Percentiles rank a stretch among this genome's conserved stretches.
Evolutionary conservation across 2,113 vertebrate species (phyloP).

Genomic region (Alectura lathami): DNA sequence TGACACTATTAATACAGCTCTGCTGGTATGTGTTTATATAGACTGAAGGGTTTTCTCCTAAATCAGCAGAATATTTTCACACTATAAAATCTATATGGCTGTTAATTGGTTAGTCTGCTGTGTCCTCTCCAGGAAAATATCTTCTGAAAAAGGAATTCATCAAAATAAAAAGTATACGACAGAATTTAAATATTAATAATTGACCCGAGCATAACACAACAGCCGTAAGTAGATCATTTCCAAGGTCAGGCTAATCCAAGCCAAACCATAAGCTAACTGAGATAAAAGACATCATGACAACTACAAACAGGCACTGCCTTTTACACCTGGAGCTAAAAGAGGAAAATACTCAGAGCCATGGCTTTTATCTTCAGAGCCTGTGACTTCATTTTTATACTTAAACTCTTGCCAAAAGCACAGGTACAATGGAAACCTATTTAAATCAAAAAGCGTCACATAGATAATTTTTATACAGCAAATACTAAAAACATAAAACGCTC

Average conservation of each 20-base stretch:
- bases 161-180: neutral
- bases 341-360: neutral
- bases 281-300: constrained; percentile 42
- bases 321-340: neutral
- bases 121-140: neutral
- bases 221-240: constrained; percentile 30
- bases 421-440: neutral
- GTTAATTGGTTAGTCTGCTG: neutral
- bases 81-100: neutral
- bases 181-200: neutral
- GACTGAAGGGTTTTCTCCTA: neutral
- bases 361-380: neutral
- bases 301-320: neutral
- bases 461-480: neutral
- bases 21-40: neutral
- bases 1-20: neutral
- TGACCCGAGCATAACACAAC: neutral
- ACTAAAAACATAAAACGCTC: neutral
- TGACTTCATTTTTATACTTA: neutral
- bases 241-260: constrained; percentile 42
- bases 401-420: neutral
- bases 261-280: neutral
- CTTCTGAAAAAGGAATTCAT: neutral
- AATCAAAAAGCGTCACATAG: neutral
- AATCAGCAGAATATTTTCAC: constrained; percentile 6